Percentiles rank a stretch among this genome's conserved stretches.
Evolutionary conservation across 2,888 invertebrate genomes (phyloP).

Genomic region (Xylocampa areola): DNA sequence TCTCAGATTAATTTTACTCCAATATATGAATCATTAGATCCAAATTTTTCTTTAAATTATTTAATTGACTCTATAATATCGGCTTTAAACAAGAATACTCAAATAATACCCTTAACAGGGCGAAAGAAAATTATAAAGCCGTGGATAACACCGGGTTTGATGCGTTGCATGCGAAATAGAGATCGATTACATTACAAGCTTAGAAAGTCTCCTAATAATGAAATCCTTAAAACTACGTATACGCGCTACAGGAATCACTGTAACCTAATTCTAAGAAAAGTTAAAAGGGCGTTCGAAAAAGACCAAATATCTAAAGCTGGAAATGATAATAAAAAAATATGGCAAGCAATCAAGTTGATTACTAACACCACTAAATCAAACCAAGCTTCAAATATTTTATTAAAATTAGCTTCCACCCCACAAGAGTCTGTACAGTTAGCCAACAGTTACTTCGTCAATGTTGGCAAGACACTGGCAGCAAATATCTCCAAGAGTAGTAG

Average conservation of each 20-base stretch:
- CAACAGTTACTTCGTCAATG: not conserved
- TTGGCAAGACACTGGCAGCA: no score
- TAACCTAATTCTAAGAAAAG: not conserved
- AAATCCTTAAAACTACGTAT: not conserved
- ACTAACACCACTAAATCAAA: not conserved
- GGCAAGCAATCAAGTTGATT: not conserved
- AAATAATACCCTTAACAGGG: not conserved
- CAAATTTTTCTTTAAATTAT: not conserved
- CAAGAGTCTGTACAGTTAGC: not conserved
- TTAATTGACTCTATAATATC: not conserved
- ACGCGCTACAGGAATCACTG: not conserved
- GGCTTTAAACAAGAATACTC: not conserved
- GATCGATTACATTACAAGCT: not conserved
- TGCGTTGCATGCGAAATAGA: not conserved
- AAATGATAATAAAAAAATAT: not conserved
- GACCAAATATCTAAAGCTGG: not conserved
- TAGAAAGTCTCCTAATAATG: not conserved
- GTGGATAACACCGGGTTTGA: no score
- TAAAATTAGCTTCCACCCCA: not conserved
- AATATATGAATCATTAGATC: not conserved
- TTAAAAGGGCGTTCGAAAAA: not conserved
- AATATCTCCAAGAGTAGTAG: no score
- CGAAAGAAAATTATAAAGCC: not conserved
- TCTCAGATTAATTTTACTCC: not conserved
- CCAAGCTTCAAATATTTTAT: not conserved